Evolutionary conservation across 2,113 vertebrate species (phyloP).

Genomic region (Poecile atricapillus): DNA sequence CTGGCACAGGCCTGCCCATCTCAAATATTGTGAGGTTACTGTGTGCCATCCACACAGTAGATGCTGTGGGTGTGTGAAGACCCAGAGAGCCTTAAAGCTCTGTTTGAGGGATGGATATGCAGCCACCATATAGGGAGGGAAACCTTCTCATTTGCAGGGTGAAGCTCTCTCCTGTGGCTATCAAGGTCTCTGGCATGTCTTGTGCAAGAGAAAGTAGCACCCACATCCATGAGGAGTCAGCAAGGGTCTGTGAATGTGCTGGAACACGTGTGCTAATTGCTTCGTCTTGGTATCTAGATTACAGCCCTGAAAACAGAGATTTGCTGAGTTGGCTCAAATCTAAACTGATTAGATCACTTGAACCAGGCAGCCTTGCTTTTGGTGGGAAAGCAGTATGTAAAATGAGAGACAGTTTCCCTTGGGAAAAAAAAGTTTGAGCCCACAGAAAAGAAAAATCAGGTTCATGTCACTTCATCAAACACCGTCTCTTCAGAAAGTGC

Average conservation of each 20-base stretch:
- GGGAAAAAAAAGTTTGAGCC: not conserved
- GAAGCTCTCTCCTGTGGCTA: not conserved
- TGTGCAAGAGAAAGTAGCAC: not conserved
- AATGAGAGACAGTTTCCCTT: not conserved
- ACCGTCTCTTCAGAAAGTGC: not conserved
- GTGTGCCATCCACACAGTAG: not conserved
- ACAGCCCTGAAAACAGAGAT: not conserved
- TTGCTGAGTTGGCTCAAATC: not conserved
- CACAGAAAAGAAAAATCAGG: not conserved
- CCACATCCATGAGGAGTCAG: fast-evolving
- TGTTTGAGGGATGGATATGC: not conserved
- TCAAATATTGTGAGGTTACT: not conserved
- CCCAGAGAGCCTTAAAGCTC: not conserved
- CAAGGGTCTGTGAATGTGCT: not conserved
- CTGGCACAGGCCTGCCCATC: not conserved
- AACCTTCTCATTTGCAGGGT: not conserved
- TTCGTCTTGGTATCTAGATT: not conserved
- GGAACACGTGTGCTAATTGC: not conserved
- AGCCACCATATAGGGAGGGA: not conserved
- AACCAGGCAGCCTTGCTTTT: not conserved
- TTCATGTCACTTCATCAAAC: not conserved
- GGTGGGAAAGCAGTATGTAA: not conserved
- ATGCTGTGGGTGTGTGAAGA: not conserved
- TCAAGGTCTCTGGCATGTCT: not conserved
- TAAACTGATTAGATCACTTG: not conserved